Evolutionary conservation across 2,888 invertebrate genomes (phyloP).

Genomic region (Patella caerulea): DNA sequence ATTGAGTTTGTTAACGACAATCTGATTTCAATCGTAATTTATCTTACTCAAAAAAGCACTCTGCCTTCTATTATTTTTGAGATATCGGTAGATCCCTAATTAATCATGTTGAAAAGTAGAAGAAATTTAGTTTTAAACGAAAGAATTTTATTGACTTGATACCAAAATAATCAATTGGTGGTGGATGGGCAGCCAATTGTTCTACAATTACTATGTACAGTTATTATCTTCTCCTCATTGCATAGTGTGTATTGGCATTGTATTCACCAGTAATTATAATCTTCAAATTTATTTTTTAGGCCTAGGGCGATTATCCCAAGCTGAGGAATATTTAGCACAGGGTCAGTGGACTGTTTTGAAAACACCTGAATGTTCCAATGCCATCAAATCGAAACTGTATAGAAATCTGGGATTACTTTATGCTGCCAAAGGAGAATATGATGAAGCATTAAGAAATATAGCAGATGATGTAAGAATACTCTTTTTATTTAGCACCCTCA

Average conservation of each 20-base stretch:
- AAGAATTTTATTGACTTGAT: not conserved
- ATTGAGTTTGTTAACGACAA: not conserved
- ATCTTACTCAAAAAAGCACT: not conserved
- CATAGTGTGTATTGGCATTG: too few relatives aligned
- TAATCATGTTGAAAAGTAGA: not conserved
- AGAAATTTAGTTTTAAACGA: not conserved
- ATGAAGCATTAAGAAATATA: conserved; percentile 66
- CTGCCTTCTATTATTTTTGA: too few relatives aligned
- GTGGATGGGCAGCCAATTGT: too few relatives aligned
- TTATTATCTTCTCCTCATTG: too few relatives aligned
- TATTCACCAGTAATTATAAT: too few relatives aligned
- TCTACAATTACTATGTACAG: too few relatives aligned
- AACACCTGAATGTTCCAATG: conserved; percentile 69
- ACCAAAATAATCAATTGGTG: too few relatives aligned
- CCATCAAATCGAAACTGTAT: conserved; percentile 70
- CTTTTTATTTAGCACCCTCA: not conserved
- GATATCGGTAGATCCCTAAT: not conserved
- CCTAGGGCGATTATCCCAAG: conserved; percentile 67
- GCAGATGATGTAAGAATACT: conserved; percentile 70
- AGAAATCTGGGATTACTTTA: conserved; percentile 70
- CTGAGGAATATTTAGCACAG: conserved; percentile 71
- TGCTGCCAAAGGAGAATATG: conserved; percentile 71
- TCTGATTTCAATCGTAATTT: not conserved
- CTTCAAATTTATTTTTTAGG: conserved; percentile 46
- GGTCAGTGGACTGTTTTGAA: conserved; percentile 72